phyloP scores from a whole-genome alignment of 2,797 vertebrate genomes.

The Neomorphus geoffroyi region DNA sequence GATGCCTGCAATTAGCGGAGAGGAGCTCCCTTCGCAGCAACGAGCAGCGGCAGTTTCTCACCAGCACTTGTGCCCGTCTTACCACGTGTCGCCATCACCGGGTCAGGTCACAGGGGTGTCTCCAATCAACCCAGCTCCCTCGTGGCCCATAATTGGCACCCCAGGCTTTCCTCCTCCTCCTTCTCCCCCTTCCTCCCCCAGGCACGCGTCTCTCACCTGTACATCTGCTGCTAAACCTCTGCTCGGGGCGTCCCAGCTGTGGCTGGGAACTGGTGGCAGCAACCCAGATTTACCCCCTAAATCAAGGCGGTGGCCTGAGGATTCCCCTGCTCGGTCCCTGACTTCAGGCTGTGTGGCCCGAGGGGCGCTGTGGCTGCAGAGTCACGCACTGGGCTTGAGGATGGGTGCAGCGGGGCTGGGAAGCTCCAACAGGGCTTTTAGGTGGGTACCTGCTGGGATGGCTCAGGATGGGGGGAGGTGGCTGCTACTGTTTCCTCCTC shows the following conservation, averaged over 20 bases:
- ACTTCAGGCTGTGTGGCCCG: not conserved
- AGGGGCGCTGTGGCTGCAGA: not conserved
- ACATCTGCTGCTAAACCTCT: not conserved
- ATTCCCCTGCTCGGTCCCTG: not conserved
- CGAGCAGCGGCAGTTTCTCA: not conserved
- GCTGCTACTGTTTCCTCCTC: not conserved
- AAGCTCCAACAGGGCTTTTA: not conserved
- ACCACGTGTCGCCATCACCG: accelerated
- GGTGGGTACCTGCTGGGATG: not conserved
- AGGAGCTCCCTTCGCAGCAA: not conserved
- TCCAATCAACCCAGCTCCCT: constrained; percentile 28
- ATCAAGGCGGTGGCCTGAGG: not conserved
- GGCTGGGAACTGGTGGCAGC: not conserved
- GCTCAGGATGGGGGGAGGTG: not conserved
- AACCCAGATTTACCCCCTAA: not conserved
- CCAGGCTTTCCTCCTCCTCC: not conserved
- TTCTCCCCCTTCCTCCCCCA: not conserved
- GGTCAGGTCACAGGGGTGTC: constrained; percentile 36
- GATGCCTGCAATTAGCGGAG: not conserved
- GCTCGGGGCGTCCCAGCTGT: not conserved
- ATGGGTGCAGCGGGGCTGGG: not conserved
- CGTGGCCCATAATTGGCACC: constrained; percentile 7
- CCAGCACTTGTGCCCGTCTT: not conserved
- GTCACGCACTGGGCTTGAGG: not conserved
- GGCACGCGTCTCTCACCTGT: not conserved